Percentiles rank a stretch among this genome's conserved stretches.
phyloP scores from a whole-genome alignment of 2,797 vertebrate genomes.

The Pelodytes ibericus region DNA sequence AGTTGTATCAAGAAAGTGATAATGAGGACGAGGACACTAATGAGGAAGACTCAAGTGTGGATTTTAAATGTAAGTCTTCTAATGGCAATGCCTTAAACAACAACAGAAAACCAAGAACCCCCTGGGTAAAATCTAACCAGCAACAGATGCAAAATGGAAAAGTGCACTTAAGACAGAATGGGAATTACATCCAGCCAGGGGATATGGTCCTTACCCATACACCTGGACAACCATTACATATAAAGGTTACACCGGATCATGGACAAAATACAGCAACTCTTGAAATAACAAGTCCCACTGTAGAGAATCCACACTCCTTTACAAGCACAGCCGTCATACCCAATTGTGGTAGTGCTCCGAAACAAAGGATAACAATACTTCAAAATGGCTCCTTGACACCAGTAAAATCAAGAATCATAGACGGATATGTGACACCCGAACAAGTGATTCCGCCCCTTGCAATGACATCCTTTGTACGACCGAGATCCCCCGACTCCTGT shows the following conservation, averaged over 20 bases:
- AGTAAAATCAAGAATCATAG: constrained; percentile 79
- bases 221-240: constrained; percentile 92
- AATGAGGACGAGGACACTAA: constrained; percentile 76
- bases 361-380: constrained; percentile 94
- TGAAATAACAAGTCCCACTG: constrained; percentile 89
- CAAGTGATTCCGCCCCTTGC: constrained; percentile 81
- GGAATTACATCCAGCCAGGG: constrained; percentile 82
- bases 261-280: constrained; percentile 88
- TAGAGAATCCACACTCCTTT: constrained; percentile 85
- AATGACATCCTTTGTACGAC: constrained; percentile 83
- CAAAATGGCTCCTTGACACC: constrained; percentile 86
- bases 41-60: constrained; percentile 77
- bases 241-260: constrained; percentile 94
- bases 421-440: constrained; percentile 80
- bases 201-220: constrained; percentile 89
- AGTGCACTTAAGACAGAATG: constrained; percentile 79
- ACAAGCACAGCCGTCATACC: constrained; percentile 95
- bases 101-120: constrained; percentile 80
- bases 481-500: constrained; percentile 87
- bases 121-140: constrained; percentile 85
- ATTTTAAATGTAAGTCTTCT: constrained; percentile 76
- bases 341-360: constrained; percentile 84
- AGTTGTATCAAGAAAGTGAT: constrained; percentile 81
- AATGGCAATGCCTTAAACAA: constrained; percentile 81
- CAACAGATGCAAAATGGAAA: constrained; percentile 80